A percentile compares a stretch with the other conserved stretches of the same genome.
These are phyloP conservation scores for Enteromius trimaculatus DNA, from an alignment of 2,797 vertebrate species.

Conservation along the genomic window DNA sequence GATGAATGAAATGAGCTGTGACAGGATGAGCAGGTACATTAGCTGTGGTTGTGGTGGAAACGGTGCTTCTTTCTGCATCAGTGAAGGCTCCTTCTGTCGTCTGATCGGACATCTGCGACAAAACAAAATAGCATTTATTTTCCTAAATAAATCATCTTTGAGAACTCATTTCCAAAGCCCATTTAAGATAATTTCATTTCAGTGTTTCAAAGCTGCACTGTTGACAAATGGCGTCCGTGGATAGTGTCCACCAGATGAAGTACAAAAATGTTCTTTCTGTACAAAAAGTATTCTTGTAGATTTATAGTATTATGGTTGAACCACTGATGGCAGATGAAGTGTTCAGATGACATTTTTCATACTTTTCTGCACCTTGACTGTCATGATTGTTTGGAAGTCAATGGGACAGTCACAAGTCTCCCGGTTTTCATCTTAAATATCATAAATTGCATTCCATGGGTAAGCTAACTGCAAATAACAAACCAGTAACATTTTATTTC, in stretches of 20 bases:
- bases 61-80: constrained; percentile 86
- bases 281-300: no score
- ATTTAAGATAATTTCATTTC: background rate
- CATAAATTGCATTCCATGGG: no score
- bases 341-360: no score
- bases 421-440: no score
- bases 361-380: no score
- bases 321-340: no score
- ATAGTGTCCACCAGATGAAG: no score
- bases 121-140: constrained; percentile 12
- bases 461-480: background rate
- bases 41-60: constrained; percentile 88
- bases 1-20: constrained; percentile 36
- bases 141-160: constrained; percentile 12
- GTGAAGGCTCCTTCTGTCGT: constrained; percentile 81
- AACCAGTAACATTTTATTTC: no score
- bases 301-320: no score
- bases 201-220: background rate
- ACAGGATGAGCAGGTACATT: constrained; percentile 76
- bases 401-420: no score
- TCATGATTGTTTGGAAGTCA: no score
- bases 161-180: background rate
- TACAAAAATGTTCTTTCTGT: no score
- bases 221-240: background rate
- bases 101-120: constrained; percentile 85